Conservation (phyloP, 1,140 invertebrate species). For the Neocloeon triangulifer region DNA sequence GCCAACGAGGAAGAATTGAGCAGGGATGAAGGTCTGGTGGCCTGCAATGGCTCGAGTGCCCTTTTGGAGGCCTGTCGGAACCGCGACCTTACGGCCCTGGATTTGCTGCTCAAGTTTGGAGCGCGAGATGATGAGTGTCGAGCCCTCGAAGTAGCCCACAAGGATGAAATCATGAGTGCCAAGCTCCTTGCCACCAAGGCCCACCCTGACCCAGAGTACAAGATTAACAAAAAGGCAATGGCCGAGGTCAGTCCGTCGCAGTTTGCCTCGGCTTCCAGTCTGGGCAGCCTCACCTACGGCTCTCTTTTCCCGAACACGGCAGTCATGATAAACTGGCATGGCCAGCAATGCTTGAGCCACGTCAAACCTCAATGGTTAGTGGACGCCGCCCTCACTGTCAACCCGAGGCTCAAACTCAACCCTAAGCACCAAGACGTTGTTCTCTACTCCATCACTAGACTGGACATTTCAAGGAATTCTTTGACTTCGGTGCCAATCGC, state of each 20-base stretch:
- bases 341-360: constrained; percentile 44
- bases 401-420: constrained; percentile 52
- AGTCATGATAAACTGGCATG: constrained; percentile 90
- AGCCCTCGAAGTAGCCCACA: constrained; percentile 48
- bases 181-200: constrained; percentile 58
- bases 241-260: constrained; percentile 25
- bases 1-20: constrained; percentile 13
- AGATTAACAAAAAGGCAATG: constrained; percentile 21
- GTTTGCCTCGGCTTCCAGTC: constrained; percentile 27
- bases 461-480: constrained; percentile 84
- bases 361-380: constrained; percentile 61
- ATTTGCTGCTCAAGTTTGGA: constrained; percentile 62
- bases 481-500: constrained; percentile 55
- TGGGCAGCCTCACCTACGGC: constrained; percentile 46
- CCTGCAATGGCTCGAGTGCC: constrained; percentile 24
- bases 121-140: constrained; percentile 69
- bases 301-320: constrained; percentile 63
- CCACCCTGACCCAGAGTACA: constrained; percentile 62
- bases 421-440: constrained; percentile 44
- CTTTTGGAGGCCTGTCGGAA: constrained; percentile 51
- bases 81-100: constrained; percentile 27
- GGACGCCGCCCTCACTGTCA: constrained; percentile 60
- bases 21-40: neutral
- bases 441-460: constrained; percentile 70
- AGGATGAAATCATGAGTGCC: constrained; percentile 46